Conservation (phyloP, 2,113 vertebrate species). For the Hirundichthys speculiger region DNA sequence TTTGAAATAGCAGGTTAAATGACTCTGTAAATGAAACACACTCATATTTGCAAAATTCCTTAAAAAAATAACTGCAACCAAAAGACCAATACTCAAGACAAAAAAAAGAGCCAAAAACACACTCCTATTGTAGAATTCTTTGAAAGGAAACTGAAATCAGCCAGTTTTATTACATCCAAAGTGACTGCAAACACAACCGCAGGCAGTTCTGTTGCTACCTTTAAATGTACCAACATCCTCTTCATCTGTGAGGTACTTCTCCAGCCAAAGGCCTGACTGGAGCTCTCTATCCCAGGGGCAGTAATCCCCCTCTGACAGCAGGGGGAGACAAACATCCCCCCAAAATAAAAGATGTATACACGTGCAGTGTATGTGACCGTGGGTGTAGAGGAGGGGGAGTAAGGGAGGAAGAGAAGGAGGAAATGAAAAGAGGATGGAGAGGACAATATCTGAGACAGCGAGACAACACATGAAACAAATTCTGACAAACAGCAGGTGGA, state of each 20-base stretch:
- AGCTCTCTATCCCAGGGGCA: constrained; percentile 92
- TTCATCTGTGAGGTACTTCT: constrained; percentile 86
- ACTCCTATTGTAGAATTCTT: constrained; percentile 16
- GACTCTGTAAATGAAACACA: constrained; percentile 8
- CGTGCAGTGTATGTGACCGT: constrained; percentile 18
- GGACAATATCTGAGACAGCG: constrained; percentile 16
- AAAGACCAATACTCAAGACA: constrained; percentile 13
- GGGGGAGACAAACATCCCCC: constrained; percentile 81
- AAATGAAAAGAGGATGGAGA: constrained; percentile 36
- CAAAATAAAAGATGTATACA: constrained; percentile 60
- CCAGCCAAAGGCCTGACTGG: constrained; percentile 90
- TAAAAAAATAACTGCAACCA: constrained; percentile 31
- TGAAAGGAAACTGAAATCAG: constrained; percentile 48
- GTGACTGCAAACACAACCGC: constrained; percentile 68
- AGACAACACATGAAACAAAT: constrained; percentile 29
- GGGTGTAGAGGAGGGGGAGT: constrained; percentile 11
- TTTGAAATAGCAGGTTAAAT: constrained; percentile 38
- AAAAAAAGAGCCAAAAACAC: constrained; percentile 27
- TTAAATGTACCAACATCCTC: constrained; percentile 90
- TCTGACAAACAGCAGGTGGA: constrained; percentile 8
- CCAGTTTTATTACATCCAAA: constrained; percentile 39
- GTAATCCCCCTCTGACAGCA: constrained; percentile 94
- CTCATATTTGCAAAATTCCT: constrained; percentile 11
- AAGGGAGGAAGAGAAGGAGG: neutral
- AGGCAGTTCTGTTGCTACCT: constrained; percentile 88